Evolutionary conservation across 2,113 vertebrate species (phyloP).

Genomic region (Bambusicola thoracicus): DNA sequence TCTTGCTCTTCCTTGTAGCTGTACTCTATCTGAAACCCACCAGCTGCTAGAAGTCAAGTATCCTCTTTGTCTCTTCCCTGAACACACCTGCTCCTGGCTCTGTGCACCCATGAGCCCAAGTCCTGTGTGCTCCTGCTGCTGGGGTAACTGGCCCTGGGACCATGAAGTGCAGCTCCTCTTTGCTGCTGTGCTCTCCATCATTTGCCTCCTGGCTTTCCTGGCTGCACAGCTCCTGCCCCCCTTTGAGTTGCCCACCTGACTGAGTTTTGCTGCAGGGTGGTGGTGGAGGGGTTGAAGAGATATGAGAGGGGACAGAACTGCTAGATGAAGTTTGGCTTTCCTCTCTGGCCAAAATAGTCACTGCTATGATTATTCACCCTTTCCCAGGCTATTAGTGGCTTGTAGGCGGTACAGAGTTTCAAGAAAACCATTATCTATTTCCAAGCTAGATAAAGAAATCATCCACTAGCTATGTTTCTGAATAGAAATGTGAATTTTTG

Average conservation of each 20-base stretch:
- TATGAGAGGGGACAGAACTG: background rate
- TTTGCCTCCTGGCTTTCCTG: background rate
- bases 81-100: accelerated
- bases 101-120: too few species aligned
- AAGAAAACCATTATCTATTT: background rate
- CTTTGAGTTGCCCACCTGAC: background rate
- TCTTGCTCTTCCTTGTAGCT: accelerated
- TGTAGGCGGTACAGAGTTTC: background rate
- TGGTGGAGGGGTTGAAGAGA: background rate
- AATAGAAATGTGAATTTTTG: background rate
- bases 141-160: background rate
- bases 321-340: background rate
- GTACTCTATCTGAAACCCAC: background rate
- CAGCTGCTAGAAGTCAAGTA: background rate
- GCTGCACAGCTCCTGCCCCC: background rate
- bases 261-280: background rate
- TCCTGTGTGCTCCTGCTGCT: accelerated
- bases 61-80: background rate
- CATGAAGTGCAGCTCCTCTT: accelerated
- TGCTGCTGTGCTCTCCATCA: background rate
- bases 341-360: constrained; percentile 22
- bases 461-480: background rate
- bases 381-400: constrained; percentile 11
- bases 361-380: constrained; percentile 36
- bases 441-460: constrained; percentile 24